phyloP scores from a whole-genome alignment of 1,140 invertebrate species.

The Solen grandis region DNA sequence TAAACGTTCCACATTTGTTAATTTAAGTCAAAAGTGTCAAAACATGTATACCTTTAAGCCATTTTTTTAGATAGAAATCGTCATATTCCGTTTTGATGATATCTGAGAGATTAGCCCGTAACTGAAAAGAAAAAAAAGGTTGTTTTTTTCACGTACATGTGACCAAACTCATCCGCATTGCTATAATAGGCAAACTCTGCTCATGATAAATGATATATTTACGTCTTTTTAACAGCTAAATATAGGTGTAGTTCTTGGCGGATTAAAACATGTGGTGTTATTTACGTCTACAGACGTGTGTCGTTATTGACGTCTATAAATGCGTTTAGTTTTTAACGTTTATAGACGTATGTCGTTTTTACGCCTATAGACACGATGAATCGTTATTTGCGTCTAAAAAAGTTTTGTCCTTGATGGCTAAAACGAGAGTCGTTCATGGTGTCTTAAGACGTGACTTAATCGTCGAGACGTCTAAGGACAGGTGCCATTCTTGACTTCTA shows the following conservation, averaged over 20 bases:
- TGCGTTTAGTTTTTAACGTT: too few species aligned
- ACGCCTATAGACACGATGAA: too few species aligned
- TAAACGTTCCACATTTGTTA: background rate
- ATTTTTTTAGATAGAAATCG: constrained; percentile 63
- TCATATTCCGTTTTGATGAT: constrained; percentile 52
- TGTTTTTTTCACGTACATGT: background rate
- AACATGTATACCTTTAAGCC: constrained; percentile 67
- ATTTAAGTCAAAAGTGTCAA: background rate
- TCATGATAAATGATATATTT: background rate
- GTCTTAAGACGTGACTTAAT: too few species aligned
- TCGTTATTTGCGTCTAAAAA: too few species aligned
- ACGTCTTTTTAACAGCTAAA: background rate
- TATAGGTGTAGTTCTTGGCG: background rate
- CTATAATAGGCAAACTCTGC: background rate
- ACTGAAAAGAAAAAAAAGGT: constrained; percentile 32
- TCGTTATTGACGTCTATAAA: background rate
- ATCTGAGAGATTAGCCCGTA: constrained; percentile 53
- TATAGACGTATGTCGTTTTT: too few species aligned
- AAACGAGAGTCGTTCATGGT: too few species aligned
- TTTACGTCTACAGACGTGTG: background rate
- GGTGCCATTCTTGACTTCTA: too few species aligned
- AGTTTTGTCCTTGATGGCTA: too few species aligned
- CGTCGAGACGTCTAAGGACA: too few species aligned
- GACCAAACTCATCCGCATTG: background rate
- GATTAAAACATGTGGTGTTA: background rate